phyloP scores from a whole-genome alignment of 2,888 invertebrate genomes.

The Sinotaia quadrata region DNA sequence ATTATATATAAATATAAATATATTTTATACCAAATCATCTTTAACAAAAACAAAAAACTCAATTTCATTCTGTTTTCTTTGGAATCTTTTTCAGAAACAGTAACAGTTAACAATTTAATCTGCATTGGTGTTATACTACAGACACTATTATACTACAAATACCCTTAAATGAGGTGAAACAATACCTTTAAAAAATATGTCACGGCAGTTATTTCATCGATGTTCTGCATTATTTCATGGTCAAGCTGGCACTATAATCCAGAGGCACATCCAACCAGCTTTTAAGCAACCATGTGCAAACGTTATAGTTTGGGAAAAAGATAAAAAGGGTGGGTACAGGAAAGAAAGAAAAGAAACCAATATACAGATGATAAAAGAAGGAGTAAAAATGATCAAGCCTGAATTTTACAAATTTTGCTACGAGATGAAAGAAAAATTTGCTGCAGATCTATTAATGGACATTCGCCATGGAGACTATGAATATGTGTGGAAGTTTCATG shows the following conservation, averaged over 20 bases:
- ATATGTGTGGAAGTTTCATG: conserved; percentile 81
- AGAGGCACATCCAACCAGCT: background rate
- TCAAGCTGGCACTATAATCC: background rate
- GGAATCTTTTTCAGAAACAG: too few relatives aligned
- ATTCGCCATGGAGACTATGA: conserved; percentile 79
- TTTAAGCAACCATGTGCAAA: conserved; percentile 7
- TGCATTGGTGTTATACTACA: too few relatives aligned
- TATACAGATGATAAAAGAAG: conserved; percentile 71
- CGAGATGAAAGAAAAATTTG: conserved; percentile 80
- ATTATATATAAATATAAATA: too few relatives aligned
- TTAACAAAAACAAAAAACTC: too few relatives aligned
- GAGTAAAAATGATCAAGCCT: conserved; percentile 78
- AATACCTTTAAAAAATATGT: background rate
- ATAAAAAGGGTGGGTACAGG: conserved; percentile 52
- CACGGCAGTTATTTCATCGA: background rate
- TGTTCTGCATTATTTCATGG: background rate
- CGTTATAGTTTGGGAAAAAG: conserved; percentile 44
- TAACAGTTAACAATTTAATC: too few relatives aligned
- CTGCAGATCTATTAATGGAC: conserved; percentile 76
- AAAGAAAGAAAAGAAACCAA: conserved; percentile 30
- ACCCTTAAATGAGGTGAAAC: too few relatives aligned
- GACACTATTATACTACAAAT: too few relatives aligned
- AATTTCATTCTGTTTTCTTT: too few relatives aligned
- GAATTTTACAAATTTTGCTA: conserved; percentile 80
- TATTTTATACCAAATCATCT: too few relatives aligned